Base-by-base conservation (phyloP, 2,113 vertebrate species). In the Rousettus leschenaultii region DNA sequence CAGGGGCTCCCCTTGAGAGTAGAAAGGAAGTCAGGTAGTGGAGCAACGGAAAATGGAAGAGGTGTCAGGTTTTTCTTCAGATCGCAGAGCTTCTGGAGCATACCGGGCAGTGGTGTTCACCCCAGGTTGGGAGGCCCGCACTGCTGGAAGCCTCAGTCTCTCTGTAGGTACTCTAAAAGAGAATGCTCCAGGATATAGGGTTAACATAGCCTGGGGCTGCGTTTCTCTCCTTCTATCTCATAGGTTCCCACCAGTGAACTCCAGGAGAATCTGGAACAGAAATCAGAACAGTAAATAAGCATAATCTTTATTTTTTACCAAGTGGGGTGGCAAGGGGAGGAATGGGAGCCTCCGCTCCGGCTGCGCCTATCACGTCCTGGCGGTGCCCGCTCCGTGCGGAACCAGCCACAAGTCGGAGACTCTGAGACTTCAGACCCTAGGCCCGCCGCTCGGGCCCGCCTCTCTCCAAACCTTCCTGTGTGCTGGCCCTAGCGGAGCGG, bases 141-240 rank as follows among this genome's bases (percentile, higher is more conserved):
- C 18, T 4, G 22, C 59, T 78, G 43, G 12, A 14, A 40, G 57
- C 45, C 55, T 70, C 24, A 0, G 21, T 28, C n/a, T 55, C 35
- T 26, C 5, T 1, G 2, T 6, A 8, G 2, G 6, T 6, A 7
- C 18, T 16, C 10, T 43, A 14, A 40, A 43, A 38, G 8, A 6
- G 51, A 1, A 0, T 5, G 38, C 70, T 93, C 85, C 68, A 77
- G 26, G 45, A 79, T 40, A 70, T 3, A 9, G 0, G 0, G 24
- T 26, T n/a, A 38, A 38, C 0, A 4, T 3, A 26, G 26, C 38
- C 53, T 3, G 2, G 1, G 48, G 7, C 3, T 24, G 2, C 3
- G 5, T 18, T 40, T 73, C 66, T 89, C 61, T 85, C 9, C 78
- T 75, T 48, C 19, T 26, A 38, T 35, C 26, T 30, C 68, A 12